A percentile compares a stretch with the other conserved stretches of the same genome.
Conservation (phyloP, 2,797 vertebrate species). For the Pristis pectinata region DNA sequence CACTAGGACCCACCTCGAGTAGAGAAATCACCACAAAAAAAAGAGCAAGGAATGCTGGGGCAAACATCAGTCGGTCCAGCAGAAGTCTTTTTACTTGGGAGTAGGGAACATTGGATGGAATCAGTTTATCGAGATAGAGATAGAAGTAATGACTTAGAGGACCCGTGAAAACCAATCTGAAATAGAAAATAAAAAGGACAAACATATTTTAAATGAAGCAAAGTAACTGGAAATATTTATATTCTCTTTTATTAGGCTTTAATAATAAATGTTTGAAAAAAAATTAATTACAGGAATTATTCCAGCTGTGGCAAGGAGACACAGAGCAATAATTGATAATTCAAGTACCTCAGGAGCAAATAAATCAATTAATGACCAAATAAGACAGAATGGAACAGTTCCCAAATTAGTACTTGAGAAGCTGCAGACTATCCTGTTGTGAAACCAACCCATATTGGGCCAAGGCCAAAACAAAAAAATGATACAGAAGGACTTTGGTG, state of each 20-base stretch:
- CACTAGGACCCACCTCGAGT: conserved; percentile 66
- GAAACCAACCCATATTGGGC: background rate
- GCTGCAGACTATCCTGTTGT: background rate
- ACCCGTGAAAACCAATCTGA: conserved; percentile 72
- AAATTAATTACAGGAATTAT: background rate
- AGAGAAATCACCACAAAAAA: conserved; percentile 75
- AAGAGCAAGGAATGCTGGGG: conserved; percentile 70
- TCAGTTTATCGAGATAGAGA: conserved; percentile 69
- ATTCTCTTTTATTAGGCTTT: background rate
- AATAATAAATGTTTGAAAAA: background rate
- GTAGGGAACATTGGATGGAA: conserved; percentile 63
- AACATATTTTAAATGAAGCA: background rate
- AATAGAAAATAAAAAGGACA: conserved; percentile 24
- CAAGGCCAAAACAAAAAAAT: background rate
- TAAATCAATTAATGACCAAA: background rate
- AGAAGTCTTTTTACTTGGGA: conserved; percentile 69
- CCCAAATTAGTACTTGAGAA: background rate
- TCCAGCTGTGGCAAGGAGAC: background rate
- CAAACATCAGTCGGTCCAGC: conserved; percentile 73
- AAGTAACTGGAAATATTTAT: background rate
- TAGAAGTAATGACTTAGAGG: conserved; percentile 79
- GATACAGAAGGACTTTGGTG: background rate
- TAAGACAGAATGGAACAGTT: background rate
- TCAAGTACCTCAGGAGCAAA: background rate
- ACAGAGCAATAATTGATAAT: background rate